Base-by-base conservation (phyloP, 2,797 vertebrate genomes). In the Eleutherodactylus coqui region DNA sequence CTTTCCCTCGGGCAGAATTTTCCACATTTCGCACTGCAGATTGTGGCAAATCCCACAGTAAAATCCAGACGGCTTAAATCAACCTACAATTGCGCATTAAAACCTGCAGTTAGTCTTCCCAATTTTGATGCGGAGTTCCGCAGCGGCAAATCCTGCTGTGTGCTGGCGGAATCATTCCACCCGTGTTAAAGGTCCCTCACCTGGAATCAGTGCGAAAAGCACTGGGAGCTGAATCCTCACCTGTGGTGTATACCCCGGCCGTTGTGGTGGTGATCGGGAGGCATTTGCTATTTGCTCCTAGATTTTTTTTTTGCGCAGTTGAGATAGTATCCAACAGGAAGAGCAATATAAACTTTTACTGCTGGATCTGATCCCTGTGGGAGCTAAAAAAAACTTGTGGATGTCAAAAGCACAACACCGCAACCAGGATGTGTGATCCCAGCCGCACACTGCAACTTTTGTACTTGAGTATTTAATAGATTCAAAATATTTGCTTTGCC, bases 401-500 rank as follows among this genome's bases (percentile, higher is more conserved):
- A 64, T 64, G 27, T 64, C 60, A 64, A 27, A 60, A 32, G 60
- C 60, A 16, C 4, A 1, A 21, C 24, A 24, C 67, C 10, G 10
- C 36, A 70, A 41, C 36, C 19, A 70, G 36, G 21, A 41, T 45
- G 38, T 73, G 70, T 73, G 41, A 73, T 73, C 11, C 24, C 24
- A 5, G n/a, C 10, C 24, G 16, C 11, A n/a, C 19, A 9, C 5
- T 19, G 24, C 51, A 19, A 60, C 51, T 13, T 41, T 41, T 55
- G 4, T 36, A 55, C 51, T 78, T 38, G 19, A 32, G 14, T 29
- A 43, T 78, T 38, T 38, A 55, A 77, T 24, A 34, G 47, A 82
- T 72, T 70, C 3, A 7, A 19, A 82, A 73, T 82, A 73, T 82
- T 53, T 53, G 27, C n/a, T 58, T 69, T 81, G 27, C 24, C 14